Evolutionary conservation across 2,113 vertebrate species (phyloP), one percentile per base, ranked within the genome.

Genomic region (Cacatua alba): DNA sequence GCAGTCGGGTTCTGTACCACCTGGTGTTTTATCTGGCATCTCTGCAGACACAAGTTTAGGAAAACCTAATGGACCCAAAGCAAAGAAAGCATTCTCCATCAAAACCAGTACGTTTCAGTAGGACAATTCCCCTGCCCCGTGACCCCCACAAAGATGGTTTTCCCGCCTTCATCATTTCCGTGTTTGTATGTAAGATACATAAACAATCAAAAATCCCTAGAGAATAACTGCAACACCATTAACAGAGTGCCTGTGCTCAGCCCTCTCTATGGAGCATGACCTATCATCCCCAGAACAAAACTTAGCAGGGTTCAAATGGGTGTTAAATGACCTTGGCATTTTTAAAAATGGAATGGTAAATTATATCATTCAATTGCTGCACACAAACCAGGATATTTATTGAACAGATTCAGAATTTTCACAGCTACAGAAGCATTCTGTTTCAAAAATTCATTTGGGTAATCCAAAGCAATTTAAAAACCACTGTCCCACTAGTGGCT

Each of bases 11-110:
- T 96, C 96, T 78, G 84, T 48, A 76, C 72, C 74, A 82, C 97
- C 97, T 11, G 82, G 89, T 81, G 93, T 95, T 97, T 97, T 97
- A 90, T 97, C 96, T 67, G 97, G 97, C 92, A 94, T 97, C 44
- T 95, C 80, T 91, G 77, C 82, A 74, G 79, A 87, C 71, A 81
- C 44, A 35, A 86, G 57, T 52, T 68, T 62, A 74, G 69, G 31
- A 91, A 96, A 93, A 95, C 92, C 78, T 98, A 95, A 70, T 33
- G 87, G 92, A 92, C 55, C 95, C 49, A 96, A 95, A 94, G 80
- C 79, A 95, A 92, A 96, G 44, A 96, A 95, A 92, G 51, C 11
- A 6, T 86, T 94, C 51, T 60, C 63, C 86, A 87, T 87, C 44
- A 19, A 49, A 93, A 78, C 39, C 46, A 52, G 53, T 43, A 86